Evolutionary conservation across 1,140 invertebrate species (phyloP).

Genomic region (Paracyclopina nana): DNA sequence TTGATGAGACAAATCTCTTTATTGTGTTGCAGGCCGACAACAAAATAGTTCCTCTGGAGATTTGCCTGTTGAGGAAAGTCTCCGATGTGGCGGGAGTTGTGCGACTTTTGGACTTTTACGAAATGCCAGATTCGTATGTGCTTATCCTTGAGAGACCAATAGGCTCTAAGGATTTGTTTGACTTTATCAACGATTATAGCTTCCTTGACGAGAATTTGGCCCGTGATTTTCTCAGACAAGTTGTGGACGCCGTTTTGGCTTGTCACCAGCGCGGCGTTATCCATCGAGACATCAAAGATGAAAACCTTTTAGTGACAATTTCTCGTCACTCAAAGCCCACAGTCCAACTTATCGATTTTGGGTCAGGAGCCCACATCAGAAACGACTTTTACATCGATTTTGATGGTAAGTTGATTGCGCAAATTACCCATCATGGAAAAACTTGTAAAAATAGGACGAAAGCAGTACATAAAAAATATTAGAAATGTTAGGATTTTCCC

Average conservation of each 20-base stretch:
- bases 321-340: constrained; percentile 32
- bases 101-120: constrained; percentile 29
- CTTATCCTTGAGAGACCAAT: constrained; percentile 36
- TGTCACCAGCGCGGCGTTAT: constrained; percentile 27
- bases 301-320: constrained; percentile 35
- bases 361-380: constrained; percentile 39
- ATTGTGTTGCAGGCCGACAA: constrained; percentile 27
- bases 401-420: constrained; percentile 40
- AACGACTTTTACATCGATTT: constrained; percentile 41
- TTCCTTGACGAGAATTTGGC: constrained; percentile 29
- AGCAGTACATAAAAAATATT: too few relatives aligned
- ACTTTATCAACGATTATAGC: constrained; percentile 35
- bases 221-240: constrained; percentile 29
- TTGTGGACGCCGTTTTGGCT: constrained; percentile 27
- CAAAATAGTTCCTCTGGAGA: constrained; percentile 38
- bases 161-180: constrained; percentile 34
- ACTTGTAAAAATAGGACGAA: too few relatives aligned
- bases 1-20: too few relatives aligned
- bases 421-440: too few relatives aligned
- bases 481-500: too few relatives aligned
- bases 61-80: constrained; percentile 36
- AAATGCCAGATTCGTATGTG: constrained; percentile 27
- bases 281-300: constrained; percentile 39
- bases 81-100: constrained; percentile 33
- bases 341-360: constrained; percentile 49